A percentile compares a stretch with the other conserved stretches of the same genome.
Conservation (phyloP, 35 echinoderm and acorn worm species). For the Ptychodera flava region DNA sequence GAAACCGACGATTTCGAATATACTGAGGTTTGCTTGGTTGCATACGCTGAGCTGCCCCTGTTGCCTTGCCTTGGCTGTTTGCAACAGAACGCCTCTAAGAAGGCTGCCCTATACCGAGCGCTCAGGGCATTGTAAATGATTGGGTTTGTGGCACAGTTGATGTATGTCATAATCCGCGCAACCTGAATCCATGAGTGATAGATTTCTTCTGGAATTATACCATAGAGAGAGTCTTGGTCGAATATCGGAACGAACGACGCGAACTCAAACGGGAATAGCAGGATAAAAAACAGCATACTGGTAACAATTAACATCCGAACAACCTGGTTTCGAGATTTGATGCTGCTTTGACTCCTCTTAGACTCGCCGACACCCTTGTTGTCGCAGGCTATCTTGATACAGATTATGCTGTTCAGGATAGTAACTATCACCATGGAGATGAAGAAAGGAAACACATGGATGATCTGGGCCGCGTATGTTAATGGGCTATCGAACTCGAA, state of each 20-base stretch:
- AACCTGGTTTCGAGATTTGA: constrained; percentile 36
- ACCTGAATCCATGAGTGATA: neutral
- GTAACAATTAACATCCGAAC: constrained; percentile 42
- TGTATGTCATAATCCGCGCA: constrained; percentile 15
- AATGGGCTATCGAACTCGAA: neutral
- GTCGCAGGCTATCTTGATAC: neutral
- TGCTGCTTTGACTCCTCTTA: neutral
- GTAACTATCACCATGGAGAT: constrained; percentile 15
- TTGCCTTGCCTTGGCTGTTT: neutral
- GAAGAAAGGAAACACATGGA: constrained; percentile 35
- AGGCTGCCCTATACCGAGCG: constrained; percentile 32
- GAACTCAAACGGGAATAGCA: constrained; percentile 30
- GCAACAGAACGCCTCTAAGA: constrained; percentile 27
- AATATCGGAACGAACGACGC: constrained; percentile 15
- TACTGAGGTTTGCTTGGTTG: neutral
- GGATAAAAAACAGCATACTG: constrained; percentile 32
- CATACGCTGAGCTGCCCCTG: neutral
- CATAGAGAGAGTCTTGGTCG: neutral
- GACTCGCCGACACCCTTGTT: neutral
- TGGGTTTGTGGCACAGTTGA: constrained; percentile 36
- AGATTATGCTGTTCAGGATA: constrained; percentile 21
- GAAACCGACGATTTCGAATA: neutral
- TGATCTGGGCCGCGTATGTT: neutral
- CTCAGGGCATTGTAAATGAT: constrained; percentile 37
- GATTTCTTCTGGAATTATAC: neutral